Conservation (phyloP, 2,888 invertebrate genomes). For the Crepidodera aurea region DNA sequence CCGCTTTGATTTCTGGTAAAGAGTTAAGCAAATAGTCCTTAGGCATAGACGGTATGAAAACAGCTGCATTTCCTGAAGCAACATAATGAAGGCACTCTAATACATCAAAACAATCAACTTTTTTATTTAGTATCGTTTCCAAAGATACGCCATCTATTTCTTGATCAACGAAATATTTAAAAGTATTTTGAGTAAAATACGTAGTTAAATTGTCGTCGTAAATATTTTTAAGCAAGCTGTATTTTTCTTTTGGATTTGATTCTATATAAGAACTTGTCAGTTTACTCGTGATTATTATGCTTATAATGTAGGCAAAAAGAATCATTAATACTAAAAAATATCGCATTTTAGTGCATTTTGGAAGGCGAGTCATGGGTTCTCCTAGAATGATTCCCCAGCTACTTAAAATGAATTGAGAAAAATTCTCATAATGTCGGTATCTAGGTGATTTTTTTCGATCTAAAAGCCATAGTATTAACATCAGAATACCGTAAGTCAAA, state of each 20-base stretch:
- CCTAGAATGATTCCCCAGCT: neutral
- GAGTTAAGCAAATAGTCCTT: neutral
- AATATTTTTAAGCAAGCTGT: neutral
- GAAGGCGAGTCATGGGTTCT: neutral
- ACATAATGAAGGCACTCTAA: neutral
- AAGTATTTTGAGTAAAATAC: neutral
- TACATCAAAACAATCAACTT: neutral
- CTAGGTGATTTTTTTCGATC: neutral
- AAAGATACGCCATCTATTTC: neutral
- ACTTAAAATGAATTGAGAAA: neutral
- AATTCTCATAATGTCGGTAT: neutral
- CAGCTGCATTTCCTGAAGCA: neutral
- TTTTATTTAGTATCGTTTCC: neutral
- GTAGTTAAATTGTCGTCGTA: neutral
- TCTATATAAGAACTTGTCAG: constrained; percentile 1
- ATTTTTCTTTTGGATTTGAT: neutral
- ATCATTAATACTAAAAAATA: constrained; percentile 1
- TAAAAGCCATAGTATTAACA: neutral
- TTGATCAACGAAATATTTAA: neutral
- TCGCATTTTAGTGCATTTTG: neutral
- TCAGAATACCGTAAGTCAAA: neutral
- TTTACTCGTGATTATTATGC: neutral
- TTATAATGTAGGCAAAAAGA: neutral
- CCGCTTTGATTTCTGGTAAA: neutral
- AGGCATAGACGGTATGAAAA: neutral